Evolutionary conservation across 64 coral and sea anemone genomes (phyloP).

Genomic region (Actinia equina): DNA sequence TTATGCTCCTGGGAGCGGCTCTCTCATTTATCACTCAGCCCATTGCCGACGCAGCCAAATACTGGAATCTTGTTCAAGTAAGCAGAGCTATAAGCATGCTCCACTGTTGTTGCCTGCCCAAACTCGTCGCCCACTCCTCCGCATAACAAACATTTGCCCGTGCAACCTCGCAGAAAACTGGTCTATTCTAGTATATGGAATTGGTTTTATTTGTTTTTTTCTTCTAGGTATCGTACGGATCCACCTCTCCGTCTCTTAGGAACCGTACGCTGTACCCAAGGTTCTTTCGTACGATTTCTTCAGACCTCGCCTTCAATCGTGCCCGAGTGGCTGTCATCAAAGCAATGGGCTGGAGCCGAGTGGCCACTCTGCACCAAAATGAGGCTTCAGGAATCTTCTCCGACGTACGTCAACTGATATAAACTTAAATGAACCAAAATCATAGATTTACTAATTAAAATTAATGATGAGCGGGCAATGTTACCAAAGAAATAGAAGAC

Average conservation of each 20-base stretch:
- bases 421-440: no score
- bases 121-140: no score
- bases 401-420: slow-evolving; percentile 29
- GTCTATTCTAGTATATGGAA: no score
- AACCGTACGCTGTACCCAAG: slow-evolving; percentile 61
- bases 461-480: no score
- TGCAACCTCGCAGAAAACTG: no score
- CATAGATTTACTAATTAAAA: no score
- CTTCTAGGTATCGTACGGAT: slow-evolving; percentile 67
- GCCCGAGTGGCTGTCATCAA: slow-evolving; percentile 57
- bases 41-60: slow-evolving; percentile 63
- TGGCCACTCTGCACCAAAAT: slow-evolving; percentile 73
- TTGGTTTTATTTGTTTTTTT: no score
- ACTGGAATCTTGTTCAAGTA: slow-evolving; percentile 80
- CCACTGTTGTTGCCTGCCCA: no score
- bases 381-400: slow-evolving; percentile 85
- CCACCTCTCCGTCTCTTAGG: slow-evolving; percentile 66
- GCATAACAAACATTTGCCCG: no score
- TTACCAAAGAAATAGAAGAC: no score
- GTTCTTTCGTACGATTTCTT: slow-evolving; percentile 83
- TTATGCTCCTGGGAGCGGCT: slow-evolving; percentile 75
- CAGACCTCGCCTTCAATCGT: slow-evolving; percentile 72
- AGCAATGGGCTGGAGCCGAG: slow-evolving; percentile 64
- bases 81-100: neutral
- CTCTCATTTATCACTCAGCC: slow-evolving; percentile 73